phyloP scores from a whole-genome alignment of 2,888 invertebrate species.

The Himalopsyche anomala region DNA sequence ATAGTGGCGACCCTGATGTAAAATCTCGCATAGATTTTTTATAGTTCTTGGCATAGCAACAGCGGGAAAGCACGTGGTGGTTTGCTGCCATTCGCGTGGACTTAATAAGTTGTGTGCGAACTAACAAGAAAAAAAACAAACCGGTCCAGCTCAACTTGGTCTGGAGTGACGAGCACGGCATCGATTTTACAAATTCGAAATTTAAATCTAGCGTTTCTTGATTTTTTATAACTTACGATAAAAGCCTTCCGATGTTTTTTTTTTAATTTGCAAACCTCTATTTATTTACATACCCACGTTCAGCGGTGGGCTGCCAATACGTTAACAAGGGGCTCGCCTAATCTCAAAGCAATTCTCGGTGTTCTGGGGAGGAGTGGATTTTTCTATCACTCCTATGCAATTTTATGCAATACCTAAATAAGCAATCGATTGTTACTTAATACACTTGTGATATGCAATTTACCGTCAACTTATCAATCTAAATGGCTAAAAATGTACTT shows the following conservation, averaged over 20 bases:
- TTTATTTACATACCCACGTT: too few relatives aligned
- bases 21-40: not conserved
- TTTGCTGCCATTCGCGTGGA: conserved; percentile 25
- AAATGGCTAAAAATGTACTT: too few relatives aligned
- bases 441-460: too few relatives aligned
- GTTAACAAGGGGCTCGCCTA: too few relatives aligned
- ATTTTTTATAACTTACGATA: not conserved
- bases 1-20: not conserved
- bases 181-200: conserved; percentile 20
- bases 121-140: conserved; percentile 1
- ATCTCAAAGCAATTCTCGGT: too few relatives aligned
- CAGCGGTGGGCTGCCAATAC: too few relatives aligned
- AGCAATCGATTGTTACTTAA: too few relatives aligned
- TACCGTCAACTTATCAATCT: too few relatives aligned
- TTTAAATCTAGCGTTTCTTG: not conserved
- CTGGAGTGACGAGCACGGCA: not conserved
- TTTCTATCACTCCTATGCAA: too few relatives aligned
- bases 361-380: too few relatives aligned
- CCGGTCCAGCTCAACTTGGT: conserved; percentile 9
- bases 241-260: not conserved
- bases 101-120: conserved; percentile 30
- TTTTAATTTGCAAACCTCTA: too few relatives aligned
- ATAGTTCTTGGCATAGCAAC: conserved; percentile 26
- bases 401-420: too few relatives aligned
- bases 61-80: not conserved